Evolutionary conservation across 2,888 invertebrate genomes (phyloP), one percentile per base, ranked within the genome.

Genomic region (Galerucella calmariensis): DNA sequence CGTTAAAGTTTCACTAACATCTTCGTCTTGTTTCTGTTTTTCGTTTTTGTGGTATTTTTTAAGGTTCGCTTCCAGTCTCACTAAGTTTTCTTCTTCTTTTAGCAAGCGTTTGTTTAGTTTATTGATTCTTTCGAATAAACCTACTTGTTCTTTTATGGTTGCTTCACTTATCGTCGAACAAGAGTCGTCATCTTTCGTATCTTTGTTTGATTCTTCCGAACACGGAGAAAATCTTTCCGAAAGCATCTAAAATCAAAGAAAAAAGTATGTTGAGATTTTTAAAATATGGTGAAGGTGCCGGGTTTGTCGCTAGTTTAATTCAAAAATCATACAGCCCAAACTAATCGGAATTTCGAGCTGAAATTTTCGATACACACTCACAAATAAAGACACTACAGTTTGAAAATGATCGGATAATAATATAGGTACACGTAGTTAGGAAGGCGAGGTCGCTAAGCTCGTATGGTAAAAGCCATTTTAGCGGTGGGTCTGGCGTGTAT

Each of bases 61-160:
- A 77, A 83, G 88, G 85, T 77, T 90, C 79, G 83, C 90, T 88
- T 86, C 91, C 88, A 95, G 84, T 79, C 93, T 89, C 4, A 93
- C 91, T 2, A 95, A 89, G 73, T 91, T 87, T 84, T 94, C 94
- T 84, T 94, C 94, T 84, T 94, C 94, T 73, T 92, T 89, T 74
- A 94, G 91, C 73, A 95, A 87, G 82, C 92, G 90, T 83, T 94
- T 93, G 85, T 95, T 94, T 41, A 94, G 88, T 69, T 92, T 91
- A 35, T 93, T 90, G 67, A 95, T 90, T 85, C 92, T 93, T 82
- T 95, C 94, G 81, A 94, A 88, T 79, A 94, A 88, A 81, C 93
- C 92, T n/a, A 93, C 90, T 87, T 93, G 92, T 84, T 91, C 91
- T 79, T 87, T 87, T 46, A 90, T 79, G 12, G 91, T 88, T 82